These are phyloP conservation scores for Drosophila vallismaia DNA, from an alignment of 2,888 invertebrate genomes.

Conservation along the genomic window DNA sequence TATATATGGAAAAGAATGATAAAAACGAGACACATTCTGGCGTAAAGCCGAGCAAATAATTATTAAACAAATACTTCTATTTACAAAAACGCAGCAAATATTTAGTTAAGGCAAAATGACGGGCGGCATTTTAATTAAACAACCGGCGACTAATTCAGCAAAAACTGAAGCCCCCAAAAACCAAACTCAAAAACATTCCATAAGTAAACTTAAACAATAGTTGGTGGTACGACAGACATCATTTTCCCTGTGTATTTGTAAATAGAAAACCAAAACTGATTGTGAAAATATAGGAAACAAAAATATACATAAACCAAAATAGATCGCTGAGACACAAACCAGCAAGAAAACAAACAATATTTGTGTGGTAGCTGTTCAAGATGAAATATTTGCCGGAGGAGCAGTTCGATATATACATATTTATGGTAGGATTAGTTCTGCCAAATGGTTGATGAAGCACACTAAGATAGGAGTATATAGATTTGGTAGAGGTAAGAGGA, in stretches of 20 bases:
- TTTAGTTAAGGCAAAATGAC: slow-evolving; percentile 60
- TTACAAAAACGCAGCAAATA: slow-evolving; percentile 68
- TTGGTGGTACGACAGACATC: slow-evolving; percentile 30
- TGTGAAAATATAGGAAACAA: slow-evolving; percentile 30
- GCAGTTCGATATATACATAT: slow-evolving; percentile 26
- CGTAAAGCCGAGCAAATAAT: slow-evolving; percentile 52
- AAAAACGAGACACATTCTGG: slow-evolving; percentile 37
- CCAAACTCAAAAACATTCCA: slow-evolving; percentile 13
- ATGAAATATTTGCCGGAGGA: slow-evolving; percentile 44
- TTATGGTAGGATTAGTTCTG: slow-evolving; percentile 45
- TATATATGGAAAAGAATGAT: slow-evolving; percentile 25
- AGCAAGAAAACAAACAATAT: slow-evolving; percentile 26
- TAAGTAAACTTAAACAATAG: slow-evolving; percentile 32
- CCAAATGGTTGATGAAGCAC: slow-evolving; percentile 53
- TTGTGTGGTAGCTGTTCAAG: slow-evolving; percentile 59
- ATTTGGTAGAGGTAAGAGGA: slow-evolving; percentile 39
- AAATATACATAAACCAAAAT: slow-evolving; percentile 11
- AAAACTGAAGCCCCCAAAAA: slow-evolving; percentile 15
- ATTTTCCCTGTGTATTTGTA: slow-evolving; percentile 62
- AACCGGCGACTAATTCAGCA: slow-evolving; percentile 22
- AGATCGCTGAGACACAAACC: slow-evolving; percentile 8
- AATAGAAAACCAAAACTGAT: slow-evolving; percentile 53
- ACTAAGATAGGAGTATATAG: slow-evolving; percentile 29
- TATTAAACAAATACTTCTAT: slow-evolving; percentile 61
- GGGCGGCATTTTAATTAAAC: slow-evolving; percentile 47